Conservation (phyloP, 2,113 vertebrate genomes). For the Halichoerus grypus region DNA sequence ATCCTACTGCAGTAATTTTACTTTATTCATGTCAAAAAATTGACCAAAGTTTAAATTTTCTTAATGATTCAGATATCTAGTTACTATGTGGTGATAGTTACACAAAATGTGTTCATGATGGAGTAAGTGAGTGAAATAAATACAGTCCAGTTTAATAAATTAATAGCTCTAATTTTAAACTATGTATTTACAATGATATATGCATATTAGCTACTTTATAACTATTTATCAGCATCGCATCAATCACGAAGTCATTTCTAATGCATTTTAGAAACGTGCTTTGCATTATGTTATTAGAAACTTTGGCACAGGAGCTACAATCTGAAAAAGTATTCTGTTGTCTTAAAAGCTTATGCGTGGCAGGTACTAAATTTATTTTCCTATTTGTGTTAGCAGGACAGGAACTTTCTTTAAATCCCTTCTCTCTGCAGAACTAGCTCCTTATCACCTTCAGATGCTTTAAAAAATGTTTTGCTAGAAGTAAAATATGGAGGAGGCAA, state of each 20-base stretch:
- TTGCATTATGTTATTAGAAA: slow-evolving; percentile 58
- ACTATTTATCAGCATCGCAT: slow-evolving; percentile 54
- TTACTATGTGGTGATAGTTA: slow-evolving; percentile 1
- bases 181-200: slow-evolving; percentile 47
- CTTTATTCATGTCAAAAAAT: slow-evolving; percentile 46
- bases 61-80: not conserved
- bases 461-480: slow-evolving; percentile 51
- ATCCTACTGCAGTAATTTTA: not conserved
- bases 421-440: slow-evolving; percentile 33
- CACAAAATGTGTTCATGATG: slow-evolving; percentile 30
- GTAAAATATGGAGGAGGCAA: slow-evolving; percentile 30
- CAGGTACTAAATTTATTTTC: slow-evolving; percentile 64
- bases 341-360: slow-evolving; percentile 62
- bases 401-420: slow-evolving; percentile 28
- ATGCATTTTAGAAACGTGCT: slow-evolving; percentile 56
- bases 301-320: slow-evolving; percentile 6
- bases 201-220: slow-evolving; percentile 60
- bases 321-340: slow-evolving; percentile 64
- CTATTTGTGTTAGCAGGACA: slow-evolving; percentile 41
- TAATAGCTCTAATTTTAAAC: slow-evolving; percentile 52
- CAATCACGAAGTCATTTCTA: slow-evolving; percentile 64
- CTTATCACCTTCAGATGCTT: slow-evolving; percentile 36
- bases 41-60: slow-evolving; percentile 53
- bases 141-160: slow-evolving; percentile 60
- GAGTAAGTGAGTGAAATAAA: slow-evolving; percentile 19